Conservation (phyloP, 2,888 invertebrate genomes). For the Ophonus ardosiacus region DNA sequence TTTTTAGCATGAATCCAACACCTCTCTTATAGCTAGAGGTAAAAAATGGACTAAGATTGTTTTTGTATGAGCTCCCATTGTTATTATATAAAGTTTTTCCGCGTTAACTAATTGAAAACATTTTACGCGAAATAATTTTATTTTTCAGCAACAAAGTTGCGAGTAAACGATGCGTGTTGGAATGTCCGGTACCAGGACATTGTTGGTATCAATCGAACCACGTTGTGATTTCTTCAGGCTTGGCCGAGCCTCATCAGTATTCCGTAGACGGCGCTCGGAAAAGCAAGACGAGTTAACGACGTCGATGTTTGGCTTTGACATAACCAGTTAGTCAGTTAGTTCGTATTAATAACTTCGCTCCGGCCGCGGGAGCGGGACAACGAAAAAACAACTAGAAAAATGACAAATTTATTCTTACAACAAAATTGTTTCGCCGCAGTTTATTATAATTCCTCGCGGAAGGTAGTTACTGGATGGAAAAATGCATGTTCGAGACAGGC, state of each 20-base stretch:
- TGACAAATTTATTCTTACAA: constrained; percentile 75
- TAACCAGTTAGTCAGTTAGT: constrained; percentile 78
- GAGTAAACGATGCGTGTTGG: not conserved
- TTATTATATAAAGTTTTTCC: constrained; percentile 52
- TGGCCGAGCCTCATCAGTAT: constrained; percentile 75
- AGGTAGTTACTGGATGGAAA: constrained; percentile 74
- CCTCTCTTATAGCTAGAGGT: too few relatives aligned
- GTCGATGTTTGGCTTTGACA: constrained; percentile 77
- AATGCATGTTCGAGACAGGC: constrained; percentile 75
- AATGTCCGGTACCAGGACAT: constrained; percentile 29
- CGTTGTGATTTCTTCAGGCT: constrained; percentile 35
- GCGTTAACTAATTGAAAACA: constrained; percentile 74
- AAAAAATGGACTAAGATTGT: too few relatives aligned
- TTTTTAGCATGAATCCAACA: too few relatives aligned
- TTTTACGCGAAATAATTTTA: constrained; percentile 68
- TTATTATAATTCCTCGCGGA: constrained; percentile 71
- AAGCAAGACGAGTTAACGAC: constrained; percentile 74
- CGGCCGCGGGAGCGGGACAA: constrained; percentile 67
- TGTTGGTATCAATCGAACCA: constrained; percentile 54
- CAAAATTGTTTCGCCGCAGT: constrained; percentile 73
- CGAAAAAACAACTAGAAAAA: constrained; percentile 75
- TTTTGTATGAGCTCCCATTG: constrained; percentile 30
- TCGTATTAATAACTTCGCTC: constrained; percentile 76
- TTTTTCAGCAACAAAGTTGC: not conserved
- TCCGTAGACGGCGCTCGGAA: constrained; percentile 71